Percentiles rank a stretch among this genome's conserved stretches.
Conservation (phyloP, 2,888 invertebrate species). For the Erynnis tages region DNA sequence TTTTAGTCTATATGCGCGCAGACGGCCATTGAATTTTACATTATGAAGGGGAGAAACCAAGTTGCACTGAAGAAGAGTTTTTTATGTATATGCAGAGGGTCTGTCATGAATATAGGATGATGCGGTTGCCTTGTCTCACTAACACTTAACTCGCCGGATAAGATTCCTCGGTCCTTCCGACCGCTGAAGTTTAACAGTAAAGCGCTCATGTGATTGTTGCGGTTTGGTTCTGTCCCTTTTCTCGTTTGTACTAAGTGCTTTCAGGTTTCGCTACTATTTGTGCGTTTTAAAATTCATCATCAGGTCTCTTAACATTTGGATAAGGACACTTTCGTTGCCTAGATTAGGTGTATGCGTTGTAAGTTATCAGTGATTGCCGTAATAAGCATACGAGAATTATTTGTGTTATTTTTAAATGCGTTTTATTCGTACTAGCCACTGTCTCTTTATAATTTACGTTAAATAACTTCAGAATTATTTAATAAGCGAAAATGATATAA, state of each 20-base stretch:
- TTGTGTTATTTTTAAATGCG: too few species aligned
- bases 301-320: too few species aligned
- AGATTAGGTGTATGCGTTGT: too few species aligned
- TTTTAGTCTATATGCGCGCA: too few species aligned
- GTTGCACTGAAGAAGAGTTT: background rate
- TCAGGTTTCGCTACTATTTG: background rate
- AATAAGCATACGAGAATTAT: too few species aligned
- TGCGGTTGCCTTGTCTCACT: slow-evolving; percentile 53
- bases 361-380: too few species aligned
- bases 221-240: slow-evolving; percentile 11
- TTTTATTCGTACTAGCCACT: too few species aligned
- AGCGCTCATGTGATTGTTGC: slow-evolving; percentile 49
- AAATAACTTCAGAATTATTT: too few species aligned
- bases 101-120: slow-evolving; percentile 69
- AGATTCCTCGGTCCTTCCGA: slow-evolving; percentile 47
- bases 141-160: slow-evolving; percentile 53
- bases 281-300: slow-evolving; percentile 1
- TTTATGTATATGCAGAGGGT: slow-evolving; percentile 27
- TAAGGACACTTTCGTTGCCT: too few species aligned
- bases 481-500: too few species aligned
- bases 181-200: slow-evolving; percentile 46
- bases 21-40: slow-evolving; percentile 1
- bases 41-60: background rate
- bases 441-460: too few species aligned
- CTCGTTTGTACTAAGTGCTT: slow-evolving; percentile 9